Base-by-base conservation (phyloP, 2,888 invertebrate species). In the Dasypogon diadema region DNA sequence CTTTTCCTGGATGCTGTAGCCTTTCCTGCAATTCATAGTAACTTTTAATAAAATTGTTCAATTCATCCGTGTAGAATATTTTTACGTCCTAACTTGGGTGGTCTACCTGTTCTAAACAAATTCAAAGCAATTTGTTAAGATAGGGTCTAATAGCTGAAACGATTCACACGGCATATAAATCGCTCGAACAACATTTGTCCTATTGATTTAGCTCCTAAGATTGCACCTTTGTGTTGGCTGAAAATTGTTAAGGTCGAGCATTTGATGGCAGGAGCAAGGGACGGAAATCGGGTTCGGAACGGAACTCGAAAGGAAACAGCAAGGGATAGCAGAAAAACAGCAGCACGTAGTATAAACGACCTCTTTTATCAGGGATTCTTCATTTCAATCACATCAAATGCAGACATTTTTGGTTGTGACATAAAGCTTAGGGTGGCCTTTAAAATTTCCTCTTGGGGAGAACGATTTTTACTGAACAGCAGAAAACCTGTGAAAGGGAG, bases 321-420 rank as follows among this genome's bases (percentile, higher is more conserved):
- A 18, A 54, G 70, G 46, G 58, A 74, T 21, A 74, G 58, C 58
- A 74, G 60, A 74, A 74, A 75, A 77, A 77, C 74, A 74, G 75
- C 68, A 70, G 70, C 76, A 75, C 76, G 77, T 76, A 78, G 78
- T 78, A 80, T 76, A 80, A 80, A 80, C 79, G 79, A 80, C 78
- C 79, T 80, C 79, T 79, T 80, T 80, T 80, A 80, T 80, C 80
- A 78, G 78, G 77, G 79, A 80, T 80, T 80, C 80, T 80, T 80
- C 79, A 80, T 80, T 80, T 80, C 80, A 80, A 80, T 80, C 80
- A 80, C 79, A 80, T 80, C 80, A 80, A 79, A 79, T 77, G 79
- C 80, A 80, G 80, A 80, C 79, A 80, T 80, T 80, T 80, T 79
- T 80, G 80, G 76, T 80, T 79, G 75, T 80, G 80, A 80, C 80